These are phyloP conservation scores for Parazoanthus atlanticus DNA, from an alignment of 92 coral and sea anemone species.

Conservation along the genomic window DNA sequence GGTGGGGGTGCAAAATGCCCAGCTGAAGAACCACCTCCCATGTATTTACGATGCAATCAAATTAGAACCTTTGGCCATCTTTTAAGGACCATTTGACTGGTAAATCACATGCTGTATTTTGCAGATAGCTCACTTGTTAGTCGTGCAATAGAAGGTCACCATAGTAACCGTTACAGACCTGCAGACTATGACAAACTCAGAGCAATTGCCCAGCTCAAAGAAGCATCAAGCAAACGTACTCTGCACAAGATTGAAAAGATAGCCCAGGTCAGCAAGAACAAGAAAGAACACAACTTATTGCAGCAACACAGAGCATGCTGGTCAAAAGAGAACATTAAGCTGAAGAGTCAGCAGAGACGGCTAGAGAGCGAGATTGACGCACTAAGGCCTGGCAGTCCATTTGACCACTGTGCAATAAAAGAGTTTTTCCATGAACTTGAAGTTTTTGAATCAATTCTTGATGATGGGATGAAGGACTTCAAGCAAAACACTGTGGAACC, in stretches of 20 bases:
- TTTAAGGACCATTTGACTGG: background rate
- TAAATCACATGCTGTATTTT: slow-evolving; percentile 9
- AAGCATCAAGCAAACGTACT: slow-evolving; percentile 82
- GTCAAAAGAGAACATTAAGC: slow-evolving; percentile 82
- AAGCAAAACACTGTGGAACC: slow-evolving; percentile 88
- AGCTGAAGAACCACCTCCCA: no score
- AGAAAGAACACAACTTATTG: slow-evolving; percentile 80
- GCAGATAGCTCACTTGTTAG: slow-evolving; percentile 88
- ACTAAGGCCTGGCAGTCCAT: slow-evolving; percentile 78
- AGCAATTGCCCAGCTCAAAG: slow-evolving; percentile 91
- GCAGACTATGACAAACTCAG: slow-evolving; percentile 92
- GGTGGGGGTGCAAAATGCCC: no score
- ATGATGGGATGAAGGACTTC: slow-evolving; percentile 77
- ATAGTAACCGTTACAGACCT: slow-evolving; percentile 77
- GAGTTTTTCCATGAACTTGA: slow-evolving; percentile 90
- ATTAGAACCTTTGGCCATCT: background rate
- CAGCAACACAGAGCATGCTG: slow-evolving; percentile 97
- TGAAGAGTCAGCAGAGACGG: slow-evolving; percentile 78
- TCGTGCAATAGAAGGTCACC: slow-evolving; percentile 82
- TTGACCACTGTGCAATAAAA: slow-evolving; percentile 69
- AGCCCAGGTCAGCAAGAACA: slow-evolving; percentile 78
- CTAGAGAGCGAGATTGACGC: slow-evolving; percentile 79
- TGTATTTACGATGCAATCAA: no score
- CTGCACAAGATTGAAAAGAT: slow-evolving; percentile 84
- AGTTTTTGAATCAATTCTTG: slow-evolving; percentile 71